Percentiles rank a stretch among this genome's conserved stretches.
These are phyloP conservation scores for Cephus pygmeus DNA, from an alignment of 2,888 invertebrate species.

Conservation along the genomic window DNA sequence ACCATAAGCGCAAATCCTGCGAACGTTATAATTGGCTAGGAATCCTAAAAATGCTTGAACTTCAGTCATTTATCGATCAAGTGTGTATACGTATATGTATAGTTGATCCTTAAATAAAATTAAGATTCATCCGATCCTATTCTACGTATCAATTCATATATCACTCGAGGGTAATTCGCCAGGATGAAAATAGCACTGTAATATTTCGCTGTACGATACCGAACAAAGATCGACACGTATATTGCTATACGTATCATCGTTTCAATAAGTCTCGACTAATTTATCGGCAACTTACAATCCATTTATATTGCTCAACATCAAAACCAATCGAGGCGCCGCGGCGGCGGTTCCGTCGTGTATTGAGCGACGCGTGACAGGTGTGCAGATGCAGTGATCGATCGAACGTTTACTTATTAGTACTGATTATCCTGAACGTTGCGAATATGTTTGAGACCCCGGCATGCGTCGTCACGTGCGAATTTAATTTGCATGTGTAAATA, in stretches of 20 bases:
- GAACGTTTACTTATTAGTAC: conserved; percentile 18
- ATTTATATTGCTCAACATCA: neutral
- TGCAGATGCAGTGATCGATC: conserved; percentile 14
- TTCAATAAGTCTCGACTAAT: neutral
- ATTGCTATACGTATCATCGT: neutral
- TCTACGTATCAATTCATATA: neutral
- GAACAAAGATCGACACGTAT: neutral
- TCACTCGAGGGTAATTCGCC: neutral
- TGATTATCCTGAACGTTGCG: conserved; percentile 10
- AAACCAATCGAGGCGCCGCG: neutral
- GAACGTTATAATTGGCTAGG: conserved; percentile 40
- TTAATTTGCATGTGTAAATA: conserved; percentile 34
- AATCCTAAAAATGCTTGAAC: neutral
- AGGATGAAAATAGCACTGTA: neutral
- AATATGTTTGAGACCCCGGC: neutral
- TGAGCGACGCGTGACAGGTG: conserved; percentile 17
- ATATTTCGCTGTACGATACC: neutral
- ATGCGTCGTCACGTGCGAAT: neutral
- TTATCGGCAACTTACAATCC: neutral
- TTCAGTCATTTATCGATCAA: neutral
- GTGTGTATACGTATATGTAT: neutral
- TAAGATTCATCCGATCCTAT: neutral
- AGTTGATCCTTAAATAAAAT: neutral
- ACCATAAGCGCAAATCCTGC: neutral
- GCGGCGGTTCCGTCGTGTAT: neutral